Conservation (phyloP, 2,888 invertebrate genomes). For the Drosophila heteroneura region DNA sequence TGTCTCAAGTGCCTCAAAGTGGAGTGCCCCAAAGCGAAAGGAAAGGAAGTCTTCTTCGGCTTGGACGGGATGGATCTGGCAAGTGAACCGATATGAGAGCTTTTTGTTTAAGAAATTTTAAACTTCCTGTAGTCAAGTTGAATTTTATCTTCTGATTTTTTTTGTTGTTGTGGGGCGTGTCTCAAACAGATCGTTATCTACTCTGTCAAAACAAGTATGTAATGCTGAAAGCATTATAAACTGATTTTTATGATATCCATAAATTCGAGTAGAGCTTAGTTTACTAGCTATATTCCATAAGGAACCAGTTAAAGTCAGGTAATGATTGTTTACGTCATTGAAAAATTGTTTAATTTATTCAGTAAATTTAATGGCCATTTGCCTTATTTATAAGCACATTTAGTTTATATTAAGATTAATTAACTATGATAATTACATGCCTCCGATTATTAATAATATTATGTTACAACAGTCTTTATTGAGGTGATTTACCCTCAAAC, state of each 20-base stretch:
- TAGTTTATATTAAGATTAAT: background rate
- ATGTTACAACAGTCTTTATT: background rate
- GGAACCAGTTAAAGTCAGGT: background rate
- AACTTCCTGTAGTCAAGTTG: slow-evolving; percentile 78
- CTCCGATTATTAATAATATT: too few relatives aligned
- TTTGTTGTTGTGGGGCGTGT: slow-evolving; percentile 45
- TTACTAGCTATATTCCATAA: slow-evolving; percentile 12
- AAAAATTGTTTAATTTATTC: background rate
- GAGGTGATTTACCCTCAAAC: background rate
- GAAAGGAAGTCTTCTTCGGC: slow-evolving; percentile 69
- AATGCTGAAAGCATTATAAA: slow-evolving; percentile 33
- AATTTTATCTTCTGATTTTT: slow-evolving; percentile 36
- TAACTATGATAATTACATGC: background rate
- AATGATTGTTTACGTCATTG: background rate
- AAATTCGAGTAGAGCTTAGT: slow-evolving; percentile 25
- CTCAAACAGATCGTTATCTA: slow-evolving; percentile 47
- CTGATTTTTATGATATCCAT: slow-evolving; percentile 44
- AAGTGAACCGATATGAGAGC: slow-evolving; percentile 64
- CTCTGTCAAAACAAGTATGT: slow-evolving; percentile 43
- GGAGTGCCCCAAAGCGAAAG: slow-evolving; percentile 49
- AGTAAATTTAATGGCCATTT: background rate
- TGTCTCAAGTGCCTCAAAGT: slow-evolving; percentile 70
- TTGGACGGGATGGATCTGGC: slow-evolving; percentile 53
- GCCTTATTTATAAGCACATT: background rate
- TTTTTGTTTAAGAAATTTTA: slow-evolving; percentile 75